These are phyloP conservation scores for Myrmophylax atrothorax DNA, from an alignment of 2,113 vertebrate species.

Conservation along the genomic window DNA sequence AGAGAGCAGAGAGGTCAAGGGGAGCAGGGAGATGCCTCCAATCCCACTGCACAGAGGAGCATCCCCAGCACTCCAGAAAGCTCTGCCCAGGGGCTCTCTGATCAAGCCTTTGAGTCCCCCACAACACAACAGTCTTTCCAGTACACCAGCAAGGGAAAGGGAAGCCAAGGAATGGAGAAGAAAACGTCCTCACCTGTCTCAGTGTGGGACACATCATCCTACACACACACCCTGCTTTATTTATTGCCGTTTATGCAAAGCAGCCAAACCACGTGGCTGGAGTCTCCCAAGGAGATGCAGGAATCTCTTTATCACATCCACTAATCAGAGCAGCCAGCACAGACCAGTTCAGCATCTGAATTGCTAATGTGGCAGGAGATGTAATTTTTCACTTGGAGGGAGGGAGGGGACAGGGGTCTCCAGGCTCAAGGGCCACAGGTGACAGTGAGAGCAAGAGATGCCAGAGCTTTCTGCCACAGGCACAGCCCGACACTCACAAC, in stretches of 20 bases:
- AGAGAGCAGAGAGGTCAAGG: not conserved
- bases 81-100: not conserved
- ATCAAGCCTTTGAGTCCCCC: not conserved
- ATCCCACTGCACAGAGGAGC: fast-evolving
- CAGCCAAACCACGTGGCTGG: not conserved
- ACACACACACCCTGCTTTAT: not conserved
- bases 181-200: not conserved
- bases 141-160: not conserved
- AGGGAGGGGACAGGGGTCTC: not conserved
- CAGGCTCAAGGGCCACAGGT: not conserved
- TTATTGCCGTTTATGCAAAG: not conserved
- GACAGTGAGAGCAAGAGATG: fast-evolving
- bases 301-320: not conserved
- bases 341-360: slow-evolving; percentile 18
- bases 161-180: not conserved
- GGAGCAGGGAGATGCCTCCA: not conserved
- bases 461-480: not conserved
- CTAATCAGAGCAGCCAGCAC: slow-evolving; percentile 30
- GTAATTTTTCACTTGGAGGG: not conserved
- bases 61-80: not conserved
- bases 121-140: not conserved
- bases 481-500: not conserved
- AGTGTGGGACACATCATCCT: not conserved
- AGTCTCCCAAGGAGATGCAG: not conserved
- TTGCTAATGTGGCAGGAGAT: not conserved